phyloP scores from a whole-genome alignment of 2,113 vertebrate species.

The Alouatta palliata region DNA sequence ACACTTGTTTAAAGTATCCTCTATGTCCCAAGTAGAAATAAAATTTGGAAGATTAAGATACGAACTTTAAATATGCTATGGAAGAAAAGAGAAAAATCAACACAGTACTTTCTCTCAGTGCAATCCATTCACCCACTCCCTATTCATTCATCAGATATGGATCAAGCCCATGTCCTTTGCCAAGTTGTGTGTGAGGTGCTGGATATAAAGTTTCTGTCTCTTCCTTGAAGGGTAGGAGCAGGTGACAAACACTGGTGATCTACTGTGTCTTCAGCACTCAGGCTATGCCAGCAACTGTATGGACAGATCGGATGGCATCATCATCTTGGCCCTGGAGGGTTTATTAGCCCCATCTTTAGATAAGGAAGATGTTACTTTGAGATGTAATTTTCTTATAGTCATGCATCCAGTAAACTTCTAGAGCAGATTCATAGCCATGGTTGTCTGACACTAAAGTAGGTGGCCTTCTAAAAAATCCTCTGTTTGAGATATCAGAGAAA shows the following conservation, averaged over 20 bases:
- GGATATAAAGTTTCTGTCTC: background rate
- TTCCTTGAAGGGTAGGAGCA: background rate
- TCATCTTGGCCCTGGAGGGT: background rate
- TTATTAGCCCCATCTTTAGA: background rate
- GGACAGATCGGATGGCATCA: too few relatives aligned
- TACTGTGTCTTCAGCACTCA: background rate
- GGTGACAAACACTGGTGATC: accelerated
- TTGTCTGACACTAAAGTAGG: background rate
- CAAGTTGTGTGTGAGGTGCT: background rate
- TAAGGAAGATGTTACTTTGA: background rate
- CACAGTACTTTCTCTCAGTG: background rate
- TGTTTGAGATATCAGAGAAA: background rate
- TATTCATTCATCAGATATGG: background rate
- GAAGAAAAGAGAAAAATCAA: background rate
- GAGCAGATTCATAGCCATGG: background rate
- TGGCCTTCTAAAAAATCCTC: background rate
- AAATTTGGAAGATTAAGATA: background rate
- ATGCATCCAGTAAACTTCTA: background rate
- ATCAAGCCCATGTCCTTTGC: background rate
- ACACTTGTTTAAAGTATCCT: background rate
- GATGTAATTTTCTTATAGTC: background rate
- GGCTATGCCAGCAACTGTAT: accelerated
- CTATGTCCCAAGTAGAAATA: background rate
- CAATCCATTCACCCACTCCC: background rate
- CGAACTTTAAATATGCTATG: background rate